A percentile compares a stretch with the other conserved stretches of the same genome.
Evolutionary conservation across 2,888 invertebrate species (phyloP).

Genomic region (Atethmia centrago): DNA sequence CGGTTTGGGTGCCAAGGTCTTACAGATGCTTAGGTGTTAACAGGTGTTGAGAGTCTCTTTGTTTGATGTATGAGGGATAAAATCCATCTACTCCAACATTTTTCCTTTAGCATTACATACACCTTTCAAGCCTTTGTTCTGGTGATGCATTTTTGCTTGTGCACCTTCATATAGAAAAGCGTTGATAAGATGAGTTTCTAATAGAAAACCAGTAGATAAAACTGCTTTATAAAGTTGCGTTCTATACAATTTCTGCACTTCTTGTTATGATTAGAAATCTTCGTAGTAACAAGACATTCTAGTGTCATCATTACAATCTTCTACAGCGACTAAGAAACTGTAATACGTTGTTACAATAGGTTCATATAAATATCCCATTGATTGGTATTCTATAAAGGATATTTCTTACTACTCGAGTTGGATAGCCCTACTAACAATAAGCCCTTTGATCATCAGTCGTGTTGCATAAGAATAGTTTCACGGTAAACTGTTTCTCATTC

Average conservation of each 20-base stretch:
- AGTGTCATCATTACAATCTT: conserved; percentile 5
- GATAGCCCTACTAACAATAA: conserved; percentile 21
- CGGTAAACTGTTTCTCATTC: conserved; percentile 68
- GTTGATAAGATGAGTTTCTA: neutral
- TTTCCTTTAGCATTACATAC: neutral
- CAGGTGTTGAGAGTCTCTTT: conserved; percentile 18
- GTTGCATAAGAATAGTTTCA: conserved; percentile 62
- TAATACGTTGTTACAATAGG: neutral
- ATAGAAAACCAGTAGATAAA: neutral
- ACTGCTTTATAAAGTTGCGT: neutral
- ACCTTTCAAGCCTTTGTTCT: neutral
- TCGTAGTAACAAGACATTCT: neutral
- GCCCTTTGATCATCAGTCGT: conserved; percentile 46
- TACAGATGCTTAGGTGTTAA: conserved; percentile 34
- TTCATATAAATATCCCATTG: neutral
- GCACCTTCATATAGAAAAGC: neutral
- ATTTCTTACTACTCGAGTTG: conserved; percentile 7
- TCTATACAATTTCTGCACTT: neutral
- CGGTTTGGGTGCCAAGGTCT: conserved; percentile 56
- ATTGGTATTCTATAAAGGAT: conserved; percentile 10
- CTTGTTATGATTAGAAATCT: conserved; percentile 2
- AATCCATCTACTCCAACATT: neutral
- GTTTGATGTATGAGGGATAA: neutral
- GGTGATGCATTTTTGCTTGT: neutral
- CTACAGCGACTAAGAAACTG: neutral